Base-by-base conservation (phyloP, 2,797 vertebrate species). In the Poliocrania exsul region DNA sequence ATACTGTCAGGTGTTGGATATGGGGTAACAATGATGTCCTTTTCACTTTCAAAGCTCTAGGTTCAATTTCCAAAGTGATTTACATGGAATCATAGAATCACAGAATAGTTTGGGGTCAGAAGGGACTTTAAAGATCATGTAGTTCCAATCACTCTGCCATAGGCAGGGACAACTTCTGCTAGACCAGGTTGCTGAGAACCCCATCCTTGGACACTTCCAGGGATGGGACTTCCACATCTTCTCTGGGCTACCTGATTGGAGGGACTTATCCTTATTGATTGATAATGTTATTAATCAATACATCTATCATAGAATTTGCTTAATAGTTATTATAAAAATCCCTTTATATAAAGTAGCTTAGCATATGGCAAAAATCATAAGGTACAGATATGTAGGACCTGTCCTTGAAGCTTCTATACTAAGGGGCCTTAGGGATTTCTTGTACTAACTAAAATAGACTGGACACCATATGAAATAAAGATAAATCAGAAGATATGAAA, bases 111-210 rank as follows among this genome's bases (percentile, higher is more conserved):
- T 51, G 17, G 17, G 10, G 3, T 11, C 44, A 25, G 44, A 70
- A 66, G 9, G 10, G 6, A 26, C 11, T 19, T 24, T 35, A 38
- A 42, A 61, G 25, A 31, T 23, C 5, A 23, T 35, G 7, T 1
- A 19, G 3, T 70, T 8, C 50, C 26, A 20, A 1, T 1, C 1
- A 24, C 9, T 6, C 8, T 46, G 65, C 3, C 13, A 26, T 8
- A 10, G 1, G 3, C 28, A 77, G 57, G 28, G 37, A 26, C 38
- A 40, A 1, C 13, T 71, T 8, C 20, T 25, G 33, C 38, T 26
- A 1, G 7, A 33, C 51, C 72, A 77, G 28, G 17, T 0, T 38
- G 13, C 1, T 77, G 28, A 29, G 29, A 77, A 5, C 5, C 8
- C 29, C 0, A 0, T 19, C 57, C 37, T 51, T 64, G 65, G 8